A percentile compares a stretch with the other conserved stretches of the same genome.
Conservation (phyloP, 2,888 invertebrate genomes). For the Aphelenchoides bicaudatus region DNA sequence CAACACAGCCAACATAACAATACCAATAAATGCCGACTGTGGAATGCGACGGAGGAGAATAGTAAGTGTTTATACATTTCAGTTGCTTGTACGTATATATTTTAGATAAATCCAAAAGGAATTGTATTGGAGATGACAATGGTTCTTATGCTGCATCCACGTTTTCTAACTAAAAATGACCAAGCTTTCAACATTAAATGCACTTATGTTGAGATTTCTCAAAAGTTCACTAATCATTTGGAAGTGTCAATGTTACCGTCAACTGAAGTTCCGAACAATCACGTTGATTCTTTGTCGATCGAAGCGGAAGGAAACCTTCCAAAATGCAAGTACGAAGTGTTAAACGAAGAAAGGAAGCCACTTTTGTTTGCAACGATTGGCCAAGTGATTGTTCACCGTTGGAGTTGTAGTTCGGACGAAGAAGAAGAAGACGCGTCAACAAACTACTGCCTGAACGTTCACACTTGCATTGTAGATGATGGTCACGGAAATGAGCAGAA, state of each 20-base stretch:
- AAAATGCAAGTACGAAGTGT: conserved; percentile 48
- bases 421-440: conserved; percentile 7
- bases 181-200: conserved; percentile 51
- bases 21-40: conserved; percentile 46
- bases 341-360: conserved; percentile 36
- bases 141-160: conserved; percentile 53
- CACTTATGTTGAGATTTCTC: conserved; percentile 44
- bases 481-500: conserved; percentile 52
- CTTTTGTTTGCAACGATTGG: conserved; percentile 50
- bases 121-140: conserved; percentile 50
- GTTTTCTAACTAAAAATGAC: conserved; percentile 48
- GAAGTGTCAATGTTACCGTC: conserved; percentile 49
- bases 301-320: conserved; percentile 33
- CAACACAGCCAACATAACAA: conserved; percentile 39
- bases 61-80: conserved; percentile 24
- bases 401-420: conserved; percentile 26
- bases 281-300: conserved; percentile 18
- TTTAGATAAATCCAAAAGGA: conserved; percentile 44
- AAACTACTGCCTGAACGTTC: conserved; percentile 54
- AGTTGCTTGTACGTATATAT: neutral
- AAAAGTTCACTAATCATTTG: conserved; percentile 42
- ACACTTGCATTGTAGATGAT: conserved; percentile 53
- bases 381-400: conserved; percentile 47
- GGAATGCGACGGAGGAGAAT: conserved; percentile 48
- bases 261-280: conserved; percentile 43